Evolutionary conservation across 2,797 vertebrate species (phyloP).

Genomic region (Benthosema pterotum): DNA sequence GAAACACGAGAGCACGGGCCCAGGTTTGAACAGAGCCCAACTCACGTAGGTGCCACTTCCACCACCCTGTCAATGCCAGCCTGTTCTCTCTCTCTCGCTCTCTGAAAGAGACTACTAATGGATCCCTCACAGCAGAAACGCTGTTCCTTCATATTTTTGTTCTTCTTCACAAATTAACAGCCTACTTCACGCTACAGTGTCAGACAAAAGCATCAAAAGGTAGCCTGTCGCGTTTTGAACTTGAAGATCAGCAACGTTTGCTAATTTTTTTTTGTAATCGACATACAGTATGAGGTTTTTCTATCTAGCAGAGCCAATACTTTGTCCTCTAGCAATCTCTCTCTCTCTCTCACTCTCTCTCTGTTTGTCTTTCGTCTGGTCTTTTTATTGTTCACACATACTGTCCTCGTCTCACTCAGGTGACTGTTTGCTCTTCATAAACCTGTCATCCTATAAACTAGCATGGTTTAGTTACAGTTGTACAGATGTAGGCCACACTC

Average conservation of each 20-base stretch:
- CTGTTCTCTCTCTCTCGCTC: slow-evolving; percentile 15
- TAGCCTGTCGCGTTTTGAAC: too few species aligned
- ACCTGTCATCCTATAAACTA: background rate
- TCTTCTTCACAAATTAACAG: background rate
- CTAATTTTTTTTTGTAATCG: too few species aligned
- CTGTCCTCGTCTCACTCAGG: slow-evolving; percentile 2
- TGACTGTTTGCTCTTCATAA: slow-evolving; percentile 5
- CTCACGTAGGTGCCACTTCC: slow-evolving; percentile 66
- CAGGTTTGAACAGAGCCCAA: slow-evolving; percentile 53
- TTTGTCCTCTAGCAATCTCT: too few species aligned
- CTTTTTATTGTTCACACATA: too few species aligned
- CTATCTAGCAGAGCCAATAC: too few species aligned
- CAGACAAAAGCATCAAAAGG: too few species aligned
- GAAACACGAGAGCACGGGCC: slow-evolving; percentile 69
- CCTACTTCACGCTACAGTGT: too few species aligned
- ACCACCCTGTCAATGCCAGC: slow-evolving; percentile 35
- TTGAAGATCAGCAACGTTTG: too few species aligned
- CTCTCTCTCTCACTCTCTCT: slow-evolving; percentile 4
- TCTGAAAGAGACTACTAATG: slow-evolving; percentile 4
- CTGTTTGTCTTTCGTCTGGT: too few species aligned
- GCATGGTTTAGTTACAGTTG: background rate
- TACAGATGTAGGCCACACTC: background rate
- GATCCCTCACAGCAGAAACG: too few species aligned
- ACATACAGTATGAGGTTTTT: too few species aligned
- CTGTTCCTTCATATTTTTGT: background rate